These are phyloP conservation scores for Esox masquinongy DNA, from an alignment of 2,797 vertebrate species.

Conservation along the genomic window DNA sequence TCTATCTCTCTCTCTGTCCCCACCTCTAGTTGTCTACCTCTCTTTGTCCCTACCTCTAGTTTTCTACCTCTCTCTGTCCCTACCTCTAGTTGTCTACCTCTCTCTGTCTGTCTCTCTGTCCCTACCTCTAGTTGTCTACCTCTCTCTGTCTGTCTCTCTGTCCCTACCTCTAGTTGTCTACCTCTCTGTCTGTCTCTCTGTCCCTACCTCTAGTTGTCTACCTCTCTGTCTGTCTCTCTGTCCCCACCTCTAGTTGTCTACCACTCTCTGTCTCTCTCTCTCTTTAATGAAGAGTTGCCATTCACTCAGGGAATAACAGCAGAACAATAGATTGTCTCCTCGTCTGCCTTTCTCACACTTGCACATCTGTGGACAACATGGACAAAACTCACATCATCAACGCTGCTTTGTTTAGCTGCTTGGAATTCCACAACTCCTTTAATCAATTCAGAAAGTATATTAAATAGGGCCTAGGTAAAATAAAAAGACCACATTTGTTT, in stretches of 20 bases:
- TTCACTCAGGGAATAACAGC: constrained; percentile 21
- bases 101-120: too few species aligned
- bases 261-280: not conserved
- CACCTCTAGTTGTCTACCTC: too few species aligned
- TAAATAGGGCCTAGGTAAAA: constrained; percentile 28
- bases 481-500: constrained; percentile 27
- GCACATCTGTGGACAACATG: constrained; percentile 74
- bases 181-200: too few species aligned
- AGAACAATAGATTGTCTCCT: constrained; percentile 39
- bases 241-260: not conserved
- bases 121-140: too few species aligned
- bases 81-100: too few species aligned
- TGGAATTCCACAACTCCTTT: constrained; percentile 57
- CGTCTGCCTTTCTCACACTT: constrained; percentile 35
- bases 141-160: too few species aligned
- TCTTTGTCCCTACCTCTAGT: too few species aligned
- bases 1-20: too few species aligned
- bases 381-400: constrained; percentile 35
- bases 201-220: too few species aligned
- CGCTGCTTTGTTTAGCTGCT: constrained; percentile 57
- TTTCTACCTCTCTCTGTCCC: too few species aligned
- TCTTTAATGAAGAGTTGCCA: constrained; percentile 38
- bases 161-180: too few species aligned
- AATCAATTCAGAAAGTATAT: constrained; percentile 56
- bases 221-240: too few species aligned